phyloP scores from a whole-genome alignment of 2,113 vertebrate genomes.

The Telmatochromis sp. region DNA sequence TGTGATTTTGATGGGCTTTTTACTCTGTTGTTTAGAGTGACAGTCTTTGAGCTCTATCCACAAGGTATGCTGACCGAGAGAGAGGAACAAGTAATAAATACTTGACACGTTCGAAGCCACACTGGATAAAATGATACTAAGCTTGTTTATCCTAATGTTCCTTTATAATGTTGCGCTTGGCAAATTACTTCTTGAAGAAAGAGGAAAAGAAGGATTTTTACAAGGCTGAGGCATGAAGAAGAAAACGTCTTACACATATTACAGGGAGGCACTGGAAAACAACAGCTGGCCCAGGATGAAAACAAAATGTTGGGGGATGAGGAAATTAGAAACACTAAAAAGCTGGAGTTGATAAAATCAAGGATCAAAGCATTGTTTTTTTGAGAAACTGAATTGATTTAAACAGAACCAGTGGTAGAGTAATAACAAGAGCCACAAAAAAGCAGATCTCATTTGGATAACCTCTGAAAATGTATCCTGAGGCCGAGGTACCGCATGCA shows the following conservation, averaged over 20 bases:
- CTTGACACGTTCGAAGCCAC: not conserved
- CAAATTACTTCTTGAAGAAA: conserved; percentile 20
- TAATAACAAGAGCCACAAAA: conserved; percentile 54
- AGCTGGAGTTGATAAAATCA: conserved; percentile 72
- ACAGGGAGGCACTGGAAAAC: conserved; percentile 63
- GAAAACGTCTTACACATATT: conserved; percentile 57
- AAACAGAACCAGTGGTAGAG: conserved; percentile 55
- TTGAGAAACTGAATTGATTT: conserved; percentile 53
- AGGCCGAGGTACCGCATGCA: not conserved
- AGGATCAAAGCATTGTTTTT: conserved; percentile 68
- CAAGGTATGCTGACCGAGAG: not conserved
- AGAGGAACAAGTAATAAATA: not conserved
- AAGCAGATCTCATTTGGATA: conserved; percentile 55
- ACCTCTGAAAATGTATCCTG: conserved; percentile 29
- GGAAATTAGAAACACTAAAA: conserved; percentile 75
- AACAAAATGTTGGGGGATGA: conserved; percentile 61
- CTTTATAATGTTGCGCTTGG: conserved; percentile 3
- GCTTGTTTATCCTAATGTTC: not conserved
- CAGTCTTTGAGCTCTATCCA: not conserved
- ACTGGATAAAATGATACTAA: not conserved
- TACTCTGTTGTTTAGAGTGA: not conserved
- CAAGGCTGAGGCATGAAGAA: conserved; percentile 34
- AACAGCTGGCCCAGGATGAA: conserved; percentile 72
- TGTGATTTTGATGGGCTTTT: not conserved
- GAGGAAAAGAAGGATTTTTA: conserved; percentile 51